phyloP scores from a whole-genome alignment of 30 jellyfish, hydroid and myxozoan species.

The Rhopilema esculentum region DNA sequence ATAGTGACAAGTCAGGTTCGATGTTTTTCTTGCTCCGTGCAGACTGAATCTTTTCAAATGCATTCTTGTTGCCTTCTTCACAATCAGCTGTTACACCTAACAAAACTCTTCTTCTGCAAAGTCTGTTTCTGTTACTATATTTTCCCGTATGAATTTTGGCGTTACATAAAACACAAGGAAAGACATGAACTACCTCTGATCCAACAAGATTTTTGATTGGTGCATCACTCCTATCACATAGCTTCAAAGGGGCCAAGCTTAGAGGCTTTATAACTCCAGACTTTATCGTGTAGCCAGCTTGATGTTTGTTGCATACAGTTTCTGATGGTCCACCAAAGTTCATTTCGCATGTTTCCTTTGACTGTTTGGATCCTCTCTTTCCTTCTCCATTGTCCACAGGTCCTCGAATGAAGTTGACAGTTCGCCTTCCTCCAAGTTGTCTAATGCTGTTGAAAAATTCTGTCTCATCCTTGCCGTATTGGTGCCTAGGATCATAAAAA shows the following conservation, averaged over 20 bases:
- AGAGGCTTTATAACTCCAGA: slow-evolving; percentile 28
- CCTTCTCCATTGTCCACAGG: slow-evolving; percentile 48
- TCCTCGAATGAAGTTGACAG: slow-evolving; percentile 36
- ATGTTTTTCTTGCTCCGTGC: no score
- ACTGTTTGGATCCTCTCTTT: slow-evolving; percentile 29
- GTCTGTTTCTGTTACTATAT: no score
- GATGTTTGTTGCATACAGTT: slow-evolving; percentile 25
- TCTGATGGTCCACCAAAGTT: slow-evolving; percentile 48
- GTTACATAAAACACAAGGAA: no score
- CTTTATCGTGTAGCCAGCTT: slow-evolving; percentile 34
- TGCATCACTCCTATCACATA: slow-evolving; percentile 12
- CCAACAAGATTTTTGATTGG: no score
- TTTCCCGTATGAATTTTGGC: no score
- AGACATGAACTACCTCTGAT: no score
- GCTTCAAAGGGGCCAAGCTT: slow-evolving; percentile 11
- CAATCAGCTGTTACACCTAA: no score
- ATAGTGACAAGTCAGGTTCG: slow-evolving; percentile 17
- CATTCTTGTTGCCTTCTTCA: no score
- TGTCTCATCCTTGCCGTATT: slow-evolving; percentile 40
- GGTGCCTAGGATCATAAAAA: slow-evolving; percentile 22
- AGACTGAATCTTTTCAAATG: no score
- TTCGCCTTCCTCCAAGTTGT: slow-evolving; percentile 59
- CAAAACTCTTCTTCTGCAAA: no score
- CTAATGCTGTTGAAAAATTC: slow-evolving; percentile 47
- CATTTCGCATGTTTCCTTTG: slow-evolving; percentile 5